Percentiles rank a stretch among this genome's conserved stretches.
phyloP scores from a whole-genome alignment of 2,888 invertebrate species.

The Nemoura dubitans region DNA sequence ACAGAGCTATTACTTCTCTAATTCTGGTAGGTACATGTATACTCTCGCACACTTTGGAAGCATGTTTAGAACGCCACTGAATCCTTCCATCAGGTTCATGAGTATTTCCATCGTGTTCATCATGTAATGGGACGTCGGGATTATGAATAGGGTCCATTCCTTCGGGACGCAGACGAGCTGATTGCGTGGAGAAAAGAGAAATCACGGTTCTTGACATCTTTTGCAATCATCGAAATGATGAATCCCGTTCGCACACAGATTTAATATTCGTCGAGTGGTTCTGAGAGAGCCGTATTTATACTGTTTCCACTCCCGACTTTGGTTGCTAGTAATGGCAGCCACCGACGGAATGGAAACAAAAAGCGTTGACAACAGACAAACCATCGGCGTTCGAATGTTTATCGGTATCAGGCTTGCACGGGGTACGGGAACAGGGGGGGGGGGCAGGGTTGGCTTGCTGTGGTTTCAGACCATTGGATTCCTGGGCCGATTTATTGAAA shows the following conservation, averaged over 20 bases:
- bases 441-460: background rate
- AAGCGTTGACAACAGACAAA: background rate
- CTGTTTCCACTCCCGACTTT: background rate
- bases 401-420: background rate
- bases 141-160: background rate
- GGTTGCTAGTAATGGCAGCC: background rate
- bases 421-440: background rate
- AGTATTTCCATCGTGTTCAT: background rate
- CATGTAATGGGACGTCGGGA: background rate
- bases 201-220: background rate
- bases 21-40: too few relatives aligned
- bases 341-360: background rate
- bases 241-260: background rate
- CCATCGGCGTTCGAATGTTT: background rate
- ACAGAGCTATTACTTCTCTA: too few relatives aligned
- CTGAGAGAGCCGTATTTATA: background rate
- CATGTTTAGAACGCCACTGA: too few relatives aligned
- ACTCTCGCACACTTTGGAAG: too few relatives aligned
- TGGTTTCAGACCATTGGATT: background rate
- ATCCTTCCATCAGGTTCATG: too few relatives aligned
- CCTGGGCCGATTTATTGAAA: background rate
- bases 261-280: background rate
- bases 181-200: background rate
- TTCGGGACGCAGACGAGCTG: background rate
- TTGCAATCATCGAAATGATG: slow-evolving; percentile 7